Conservation (phyloP, 2,113 vertebrate genomes). For the Rhinolophus sinicus region DNA sequence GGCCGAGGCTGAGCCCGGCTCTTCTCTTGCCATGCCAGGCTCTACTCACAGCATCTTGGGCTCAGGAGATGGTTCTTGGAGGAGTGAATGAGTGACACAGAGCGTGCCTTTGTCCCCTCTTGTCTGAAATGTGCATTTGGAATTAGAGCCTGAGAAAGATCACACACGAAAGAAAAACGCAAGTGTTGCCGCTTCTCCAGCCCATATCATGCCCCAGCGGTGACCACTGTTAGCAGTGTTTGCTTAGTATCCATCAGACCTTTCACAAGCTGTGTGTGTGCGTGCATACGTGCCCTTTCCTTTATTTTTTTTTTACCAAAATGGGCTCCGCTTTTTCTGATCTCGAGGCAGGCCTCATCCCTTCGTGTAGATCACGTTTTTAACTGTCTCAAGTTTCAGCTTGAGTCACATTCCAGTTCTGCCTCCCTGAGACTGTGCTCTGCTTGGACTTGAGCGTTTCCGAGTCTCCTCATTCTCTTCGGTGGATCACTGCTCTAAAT, state of each 20-base stretch:
- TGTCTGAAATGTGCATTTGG: neutral
- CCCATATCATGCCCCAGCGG: neutral
- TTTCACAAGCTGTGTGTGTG: rapidly evolving
- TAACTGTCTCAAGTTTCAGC: neutral
- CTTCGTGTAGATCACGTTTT: neutral
- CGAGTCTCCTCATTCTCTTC: rapidly evolving
- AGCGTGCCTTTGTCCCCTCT: neutral
- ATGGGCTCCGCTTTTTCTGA: neutral
- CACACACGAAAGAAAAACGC: rapidly evolving
- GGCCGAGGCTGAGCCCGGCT: neutral
- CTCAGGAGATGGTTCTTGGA: neutral
- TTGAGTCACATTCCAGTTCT: neutral
- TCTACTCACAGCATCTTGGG: rapidly evolving
- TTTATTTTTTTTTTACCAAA: neutral
- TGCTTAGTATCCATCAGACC: too few species aligned
- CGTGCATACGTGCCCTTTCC: rapidly evolving
- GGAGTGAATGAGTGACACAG: neutral
- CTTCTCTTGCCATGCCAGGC: neutral
- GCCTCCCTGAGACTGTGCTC: neutral
- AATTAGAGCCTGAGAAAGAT: neutral
- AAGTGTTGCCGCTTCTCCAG: neutral
- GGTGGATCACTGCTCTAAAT: neutral
- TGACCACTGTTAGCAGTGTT: neutral
- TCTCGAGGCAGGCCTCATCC: neutral
- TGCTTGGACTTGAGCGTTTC: neutral